Base-by-base conservation (phyloP, 2,888 invertebrate species). In the Netelia fuscicornis region DNA sequence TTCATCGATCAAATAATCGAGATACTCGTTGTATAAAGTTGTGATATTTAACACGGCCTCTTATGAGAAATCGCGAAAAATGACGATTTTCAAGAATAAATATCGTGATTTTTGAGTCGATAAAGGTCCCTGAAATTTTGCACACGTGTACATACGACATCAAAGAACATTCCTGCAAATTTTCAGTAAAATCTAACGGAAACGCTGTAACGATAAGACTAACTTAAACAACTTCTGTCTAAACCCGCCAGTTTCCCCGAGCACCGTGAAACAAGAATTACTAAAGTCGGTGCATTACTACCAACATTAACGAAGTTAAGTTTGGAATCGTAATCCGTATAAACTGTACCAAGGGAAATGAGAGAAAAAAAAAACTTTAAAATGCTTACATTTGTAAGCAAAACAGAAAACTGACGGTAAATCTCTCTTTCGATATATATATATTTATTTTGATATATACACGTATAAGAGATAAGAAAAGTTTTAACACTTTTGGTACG, bases 351-450 rank as follows among this genome's bases (percentile, higher is more conserved):
- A 48, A 6, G 48, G 6, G n/a, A n/a, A n/a, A 52, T n/a, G 25
- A n/a, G 3, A n/a, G 5, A 11, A 62, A 23, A 62, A 8, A 60
- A 23, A 23, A 74, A 74, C 23, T 58, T 72, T 58, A 6, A 58
- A 25, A 70, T 44, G 8, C 25, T 37, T 60, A 68, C n/a, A 62
- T 78, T 78, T 44, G 60, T 9, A 25, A n/a, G 65, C 48, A 30
- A 62, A 54, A 60, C 60, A 60, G 9, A 56, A 6, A 56, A 20
- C n/a, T 30, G 30, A 56, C 8, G 8, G 20, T 48, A 48, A 48
- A 48, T 13, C 13, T 48, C 13, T 48, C 48, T 11, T 13, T 13
- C 10, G 1, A 48, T 10, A 52, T 70, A 30, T 52, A 77, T 58
- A 44, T 23, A 65, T 30, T 1, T 30, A 30, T 30, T 30, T 30